Evolutionary conservation across 92 coral and sea anemone genomes (phyloP).

Genomic region (Palythoa heliodiscus): DNA sequence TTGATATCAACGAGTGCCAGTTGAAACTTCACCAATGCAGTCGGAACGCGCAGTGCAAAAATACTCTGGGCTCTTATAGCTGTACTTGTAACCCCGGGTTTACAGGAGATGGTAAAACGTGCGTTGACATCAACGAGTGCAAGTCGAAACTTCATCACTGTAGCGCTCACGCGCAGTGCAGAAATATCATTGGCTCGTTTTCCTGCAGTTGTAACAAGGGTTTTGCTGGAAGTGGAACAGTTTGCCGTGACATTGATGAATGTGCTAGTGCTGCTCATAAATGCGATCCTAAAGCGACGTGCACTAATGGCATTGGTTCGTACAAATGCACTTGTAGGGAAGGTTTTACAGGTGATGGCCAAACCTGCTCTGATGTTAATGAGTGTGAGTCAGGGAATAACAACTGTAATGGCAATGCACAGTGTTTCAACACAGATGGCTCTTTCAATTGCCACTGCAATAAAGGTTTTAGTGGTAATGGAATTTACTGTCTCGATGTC

Average conservation of each 20-base stretch:
- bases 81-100: background rate
- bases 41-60: too few species aligned
- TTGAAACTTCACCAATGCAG: too few species aligned
- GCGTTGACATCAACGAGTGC: conserved; percentile 34
- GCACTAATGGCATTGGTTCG: conserved; percentile 39
- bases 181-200: background rate
- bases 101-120: background rate
- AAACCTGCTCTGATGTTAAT: conserved; percentile 56
- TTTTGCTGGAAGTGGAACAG: background rate
- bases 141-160: background rate
- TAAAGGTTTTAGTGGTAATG: conserved; percentile 14
- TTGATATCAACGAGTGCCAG: too few species aligned
- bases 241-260: conserved; percentile 46
- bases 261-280: conserved; percentile 14
- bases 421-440: background rate
- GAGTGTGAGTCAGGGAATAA: conserved; percentile 19
- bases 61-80: background rate
- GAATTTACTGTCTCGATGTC: background rate
- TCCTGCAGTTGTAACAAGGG: background rate
- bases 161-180: background rate
- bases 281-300: conserved; percentile 44
- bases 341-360: conserved; percentile 51
- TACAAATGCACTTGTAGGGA: conserved; percentile 31
- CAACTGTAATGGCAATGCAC: background rate
- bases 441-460: conserved; percentile 23